Evolutionary conservation across 1,140 invertebrate species (phyloP), one percentile per base, ranked within the genome.

Genomic region (Rhynchophorus ferrugineus): DNA sequence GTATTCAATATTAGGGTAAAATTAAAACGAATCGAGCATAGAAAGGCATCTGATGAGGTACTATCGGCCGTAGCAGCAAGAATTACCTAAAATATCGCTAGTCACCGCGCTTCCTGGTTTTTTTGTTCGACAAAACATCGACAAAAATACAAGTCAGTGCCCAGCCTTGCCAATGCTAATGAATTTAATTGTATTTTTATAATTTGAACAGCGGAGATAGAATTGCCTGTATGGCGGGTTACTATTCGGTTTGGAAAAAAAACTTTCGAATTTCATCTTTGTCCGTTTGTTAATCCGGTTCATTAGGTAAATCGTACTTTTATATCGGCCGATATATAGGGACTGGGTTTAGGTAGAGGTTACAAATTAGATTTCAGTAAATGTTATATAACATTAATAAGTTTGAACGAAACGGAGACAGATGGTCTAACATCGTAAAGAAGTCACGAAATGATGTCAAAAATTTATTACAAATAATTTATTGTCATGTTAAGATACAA

Each of bases 141-240:
- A 24, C 3, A 43, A 43, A 43, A 22, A 43, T 43, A 43, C 41
- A 43, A 43, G 41, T 43, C 41, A 43, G 41, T 22, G 41, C 41
- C 41, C 41, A 43, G 13, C 41, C 41, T 43, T 43, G 41, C 41
- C 41, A 43, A 3, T 43, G 20, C 41, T 43, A 43, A 43, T 43
- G 41, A 43, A 43, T 43, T 43, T 43, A 43, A 43, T 43, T 43
- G 19, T 43, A 19, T 43, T 43, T 43, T 43, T 18, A 43, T 43
- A 43, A 43, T 43, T 43, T 16, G 11, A 21, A 43, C 20, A 22
- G 8, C 11, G 3, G 11, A 21, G 41, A 43, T 43, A 22, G 19
- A 43, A 24, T 21, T 43, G 20, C 7, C 18, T 24, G 13, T 41
- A 41, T 41, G 38, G 16, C 19, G 17, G 9, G 17, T 41, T 17